phyloP scores from a whole-genome alignment of 1,140 invertebrate genomes.

The Macrotrachela quadricornifera region DNA sequence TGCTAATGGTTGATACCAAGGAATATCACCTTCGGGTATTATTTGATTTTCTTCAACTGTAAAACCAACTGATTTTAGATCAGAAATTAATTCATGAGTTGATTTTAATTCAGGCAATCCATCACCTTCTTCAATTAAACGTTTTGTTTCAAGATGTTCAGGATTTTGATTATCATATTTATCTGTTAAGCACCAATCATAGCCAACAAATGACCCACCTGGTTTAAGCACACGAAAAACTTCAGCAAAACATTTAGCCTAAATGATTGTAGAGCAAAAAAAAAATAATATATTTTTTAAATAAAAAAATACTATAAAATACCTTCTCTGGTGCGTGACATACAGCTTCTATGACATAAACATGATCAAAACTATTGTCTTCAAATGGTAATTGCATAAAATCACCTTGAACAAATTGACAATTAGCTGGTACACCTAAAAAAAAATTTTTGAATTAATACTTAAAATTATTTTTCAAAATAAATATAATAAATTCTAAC shows the following conservation, averaged over 20 bases:
- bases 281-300: too few species aligned
- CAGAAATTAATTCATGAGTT: neutral
- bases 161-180: slow-evolving; percentile 2
- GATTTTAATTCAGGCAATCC: neutral
- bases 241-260: neutral
- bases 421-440: neutral
- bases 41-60: neutral
- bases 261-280: too few species aligned
- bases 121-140: slow-evolving; percentile 2
- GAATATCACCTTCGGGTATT: neutral
- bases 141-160: neutral
- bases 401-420: neutral
- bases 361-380: slow-evolving; percentile 1
- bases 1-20: neutral
- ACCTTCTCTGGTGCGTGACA: slow-evolving; percentile 4
- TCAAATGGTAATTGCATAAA: slow-evolving; percentile 1
- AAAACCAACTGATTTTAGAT: neutral
- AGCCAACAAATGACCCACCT: slow-evolving; percentile 3
- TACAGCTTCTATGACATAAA: slow-evolving; percentile 4
- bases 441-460: too few species aligned
- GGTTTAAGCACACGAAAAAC: slow-evolving; percentile 1
- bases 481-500: neutral
- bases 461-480: slow-evolving; percentile 4
- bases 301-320: neutral
- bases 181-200: slow-evolving; percentile 8